Evolutionary conservation across 2,888 invertebrate genomes (phyloP).

Genomic region (Meandrusa payeni): DNA sequence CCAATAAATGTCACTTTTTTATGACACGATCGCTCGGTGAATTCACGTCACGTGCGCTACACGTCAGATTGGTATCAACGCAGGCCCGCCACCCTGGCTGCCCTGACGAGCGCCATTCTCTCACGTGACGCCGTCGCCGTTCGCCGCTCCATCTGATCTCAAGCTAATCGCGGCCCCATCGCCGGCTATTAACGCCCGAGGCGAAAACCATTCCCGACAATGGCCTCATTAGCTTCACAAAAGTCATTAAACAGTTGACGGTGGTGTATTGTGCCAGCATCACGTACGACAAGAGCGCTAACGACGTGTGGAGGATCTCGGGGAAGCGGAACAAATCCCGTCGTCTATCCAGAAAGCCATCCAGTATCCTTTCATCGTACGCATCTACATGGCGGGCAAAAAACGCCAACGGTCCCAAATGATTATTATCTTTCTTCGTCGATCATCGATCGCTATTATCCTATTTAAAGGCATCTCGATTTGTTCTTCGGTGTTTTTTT

Average conservation of each 20-base stretch:
- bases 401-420: conserved; percentile 68
- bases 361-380: conserved; percentile 60
- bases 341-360: conserved; percentile 65
- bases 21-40: conserved; percentile 60
- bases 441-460: conserved; percentile 79
- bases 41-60: conserved; percentile 73
- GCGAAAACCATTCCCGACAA: conserved; percentile 60
- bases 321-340: conserved; percentile 75
- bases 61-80: conserved; percentile 67
- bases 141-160: conserved; percentile 39
- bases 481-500: conserved; percentile 70
- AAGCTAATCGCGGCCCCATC: conserved; percentile 60
- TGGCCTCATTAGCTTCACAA: conserved; percentile 71
- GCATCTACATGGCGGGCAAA: conserved; percentile 45
- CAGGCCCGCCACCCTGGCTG: conserved; percentile 43
- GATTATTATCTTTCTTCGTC: conserved; percentile 77
- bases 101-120: conserved; percentile 52
- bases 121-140: conserved; percentile 52
- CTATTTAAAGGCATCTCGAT: conserved; percentile 79
- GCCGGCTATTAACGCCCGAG: conserved; percentile 53
- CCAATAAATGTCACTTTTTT: conserved; percentile 80
- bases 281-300: conserved; percentile 72
- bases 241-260: conserved; percentile 68
- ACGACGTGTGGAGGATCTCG: conserved; percentile 74
- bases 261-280: conserved; percentile 59